phyloP scores from a whole-genome alignment of 2,888 invertebrate species.

The Bellardia bayeri region DNA sequence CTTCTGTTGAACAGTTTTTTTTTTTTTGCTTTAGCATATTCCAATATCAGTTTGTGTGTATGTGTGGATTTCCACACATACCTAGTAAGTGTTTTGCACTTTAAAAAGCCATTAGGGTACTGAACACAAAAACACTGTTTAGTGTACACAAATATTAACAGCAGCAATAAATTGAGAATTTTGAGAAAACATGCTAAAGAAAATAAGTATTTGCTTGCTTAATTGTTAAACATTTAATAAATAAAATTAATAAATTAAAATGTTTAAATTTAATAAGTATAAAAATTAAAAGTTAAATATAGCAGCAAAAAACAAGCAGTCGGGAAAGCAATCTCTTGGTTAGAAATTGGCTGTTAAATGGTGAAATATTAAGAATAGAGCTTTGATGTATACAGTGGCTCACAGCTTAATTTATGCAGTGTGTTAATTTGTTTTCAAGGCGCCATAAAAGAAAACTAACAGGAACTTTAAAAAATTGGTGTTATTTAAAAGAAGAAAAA shows the following conservation, averaged over 20 bases:
- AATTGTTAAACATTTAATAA: neutral
- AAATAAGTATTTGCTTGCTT: neutral
- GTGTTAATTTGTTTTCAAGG: no score
- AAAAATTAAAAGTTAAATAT: no score
- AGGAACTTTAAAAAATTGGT: no score
- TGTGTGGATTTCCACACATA: neutral
- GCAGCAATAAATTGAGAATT: conserved; percentile 2
- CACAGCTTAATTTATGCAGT: no score
- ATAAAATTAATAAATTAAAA: neutral
- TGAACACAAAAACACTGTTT: conserved; percentile 40
- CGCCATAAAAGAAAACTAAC: no score
- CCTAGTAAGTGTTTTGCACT: conserved; percentile 66
- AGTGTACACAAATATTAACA: neutral
- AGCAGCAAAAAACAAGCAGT: no score
- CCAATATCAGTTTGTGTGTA: conserved; percentile 31
- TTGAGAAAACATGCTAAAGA: neutral
- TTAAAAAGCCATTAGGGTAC: conserved; percentile 61
- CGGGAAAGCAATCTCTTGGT: no score
- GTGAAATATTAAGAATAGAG: no score
- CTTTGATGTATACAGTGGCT: no score
- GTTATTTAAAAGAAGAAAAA: no score
- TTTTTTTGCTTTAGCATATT: conserved; percentile 1
- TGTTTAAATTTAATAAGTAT: neutral
- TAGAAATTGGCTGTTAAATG: no score
- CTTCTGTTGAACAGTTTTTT: conserved; percentile 48